Base-by-base conservation (phyloP, 1,140 invertebrate species). In the Drosophila truncata region DNA sequence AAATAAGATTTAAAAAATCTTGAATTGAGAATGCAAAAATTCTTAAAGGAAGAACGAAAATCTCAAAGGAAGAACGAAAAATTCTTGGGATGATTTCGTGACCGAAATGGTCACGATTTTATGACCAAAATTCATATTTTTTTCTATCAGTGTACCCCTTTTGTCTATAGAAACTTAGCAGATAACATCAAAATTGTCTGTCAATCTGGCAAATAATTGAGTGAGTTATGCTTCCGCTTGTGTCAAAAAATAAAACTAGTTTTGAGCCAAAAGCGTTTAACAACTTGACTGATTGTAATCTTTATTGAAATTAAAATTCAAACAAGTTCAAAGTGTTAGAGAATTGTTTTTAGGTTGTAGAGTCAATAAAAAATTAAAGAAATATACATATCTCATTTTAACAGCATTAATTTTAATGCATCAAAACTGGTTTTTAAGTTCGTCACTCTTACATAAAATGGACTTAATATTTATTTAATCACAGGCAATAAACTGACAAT, bases 381-480 rank as follows among this genome's bases (percentile, higher is more conserved):
- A 23, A 11, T 23, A 25, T 60, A 18, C 14, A 9, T n/a, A n/a
- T n/a, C n/a, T 29, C 25, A 23, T n/a, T 41, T 64, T 16, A 25
- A 31, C 3, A 29, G 9, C 39, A 35, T 25, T 44, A 29, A 11
- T 52, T 61, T 61, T 37, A 42, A 33, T 35, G 18, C 4, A 7
- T 14, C 7, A 0, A 8, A 29, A 67, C 64, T 23, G n/a, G 31
- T 44, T 37, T 23, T 27, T 13, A 39, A 31, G 52, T 60, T 29
- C 54, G 39, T 41, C 35, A 42, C 44, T 75, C 65, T 8, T 31
- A 31, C 5, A 54, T 54, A 35, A 60, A 63, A 59, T 4, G 4
- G 10, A 1, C n/a, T n/a, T 23, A 23, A 59, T 41, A 14, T 31
- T 31, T 11, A 1, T n/a, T n/a, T 60, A 41, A 13, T 31, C 18